phyloP scores from a whole-genome alignment of 2,888 invertebrate species.

The Xestoiulus laeticollis region DNA sequence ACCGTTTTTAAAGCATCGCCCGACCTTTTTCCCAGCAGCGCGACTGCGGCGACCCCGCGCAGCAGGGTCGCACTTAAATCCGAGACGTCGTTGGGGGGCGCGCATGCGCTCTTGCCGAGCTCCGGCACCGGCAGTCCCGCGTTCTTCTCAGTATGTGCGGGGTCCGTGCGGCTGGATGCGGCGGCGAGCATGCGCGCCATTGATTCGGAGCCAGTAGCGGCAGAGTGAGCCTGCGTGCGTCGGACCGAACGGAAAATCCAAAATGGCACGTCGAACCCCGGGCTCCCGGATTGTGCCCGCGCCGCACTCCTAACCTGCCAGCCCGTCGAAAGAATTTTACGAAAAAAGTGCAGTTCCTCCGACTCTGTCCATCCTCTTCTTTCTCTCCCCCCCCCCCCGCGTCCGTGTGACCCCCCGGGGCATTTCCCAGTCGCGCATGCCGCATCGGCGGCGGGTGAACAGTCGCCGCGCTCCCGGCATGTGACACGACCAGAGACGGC shows the following conservation, averaged over 20 bases:
- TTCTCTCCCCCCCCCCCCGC: neutral
- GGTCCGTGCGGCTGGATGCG: neutral
- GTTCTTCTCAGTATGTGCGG: too few species aligned
- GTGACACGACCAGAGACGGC: constrained; percentile 4
- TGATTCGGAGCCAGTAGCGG: neutral
- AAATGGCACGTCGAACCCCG: neutral
- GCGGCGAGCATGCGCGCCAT: neutral
- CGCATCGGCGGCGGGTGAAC: neutral
- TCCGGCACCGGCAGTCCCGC: too few species aligned
- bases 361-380: too few species aligned
- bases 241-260: neutral
- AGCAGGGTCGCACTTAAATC: too few species aligned
- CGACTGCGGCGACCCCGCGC: too few species aligned
- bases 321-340: neutral
- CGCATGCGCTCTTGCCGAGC: too few species aligned
- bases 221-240: neutral
- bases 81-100: too few species aligned
- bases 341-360: neutral
- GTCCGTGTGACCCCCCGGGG: neutral
- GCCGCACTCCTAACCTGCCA: neutral
- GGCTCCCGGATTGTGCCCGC: neutral
- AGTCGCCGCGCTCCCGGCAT: neutral
- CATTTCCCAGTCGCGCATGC: neutral
- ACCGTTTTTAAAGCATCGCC: too few species aligned
- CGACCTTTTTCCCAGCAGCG: too few species aligned